Evolutionary conservation across 1,140 invertebrate species (phyloP).

Genomic region (Micrasema minimum): DNA sequence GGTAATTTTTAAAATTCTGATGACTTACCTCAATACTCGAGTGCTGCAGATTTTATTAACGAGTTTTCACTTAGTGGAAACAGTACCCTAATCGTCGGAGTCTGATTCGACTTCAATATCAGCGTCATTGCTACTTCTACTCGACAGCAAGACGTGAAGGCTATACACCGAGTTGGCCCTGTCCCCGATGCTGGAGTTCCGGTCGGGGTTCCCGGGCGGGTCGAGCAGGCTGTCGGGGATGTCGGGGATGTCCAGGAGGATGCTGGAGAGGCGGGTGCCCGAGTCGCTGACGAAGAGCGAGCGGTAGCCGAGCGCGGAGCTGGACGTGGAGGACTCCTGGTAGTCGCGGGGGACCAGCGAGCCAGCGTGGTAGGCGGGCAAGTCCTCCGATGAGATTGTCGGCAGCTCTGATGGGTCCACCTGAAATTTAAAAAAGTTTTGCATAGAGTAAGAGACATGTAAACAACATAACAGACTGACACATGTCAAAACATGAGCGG

Average conservation of each 20-base stretch:
- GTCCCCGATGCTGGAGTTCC: neutral
- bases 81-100: conserved; percentile 16
- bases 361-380: neutral
- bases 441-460: too few species aligned
- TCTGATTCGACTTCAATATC: conserved; percentile 29
- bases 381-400: conserved; percentile 2
- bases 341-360: neutral
- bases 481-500: too few species aligned
- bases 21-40: too few species aligned
- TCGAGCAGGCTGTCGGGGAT: neutral
- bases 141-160: conserved; percentile 1
- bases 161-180: neutral
- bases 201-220: neutral
- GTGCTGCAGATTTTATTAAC: too few species aligned
- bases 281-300: too few species aligned
- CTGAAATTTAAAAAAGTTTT: too few species aligned
- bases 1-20: too few species aligned
- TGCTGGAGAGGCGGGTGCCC: neutral
- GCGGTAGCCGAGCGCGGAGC: neutral
- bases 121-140: conserved; percentile 21
- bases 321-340: neutral
- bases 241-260: neutral
- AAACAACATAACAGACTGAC: too few species aligned
- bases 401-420: conserved; percentile 4
- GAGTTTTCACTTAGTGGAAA: too few species aligned